These are phyloP conservation scores for Semnornis frantzii DNA, from an alignment of 2,113 vertebrate species.

Conservation along the genomic window DNA sequence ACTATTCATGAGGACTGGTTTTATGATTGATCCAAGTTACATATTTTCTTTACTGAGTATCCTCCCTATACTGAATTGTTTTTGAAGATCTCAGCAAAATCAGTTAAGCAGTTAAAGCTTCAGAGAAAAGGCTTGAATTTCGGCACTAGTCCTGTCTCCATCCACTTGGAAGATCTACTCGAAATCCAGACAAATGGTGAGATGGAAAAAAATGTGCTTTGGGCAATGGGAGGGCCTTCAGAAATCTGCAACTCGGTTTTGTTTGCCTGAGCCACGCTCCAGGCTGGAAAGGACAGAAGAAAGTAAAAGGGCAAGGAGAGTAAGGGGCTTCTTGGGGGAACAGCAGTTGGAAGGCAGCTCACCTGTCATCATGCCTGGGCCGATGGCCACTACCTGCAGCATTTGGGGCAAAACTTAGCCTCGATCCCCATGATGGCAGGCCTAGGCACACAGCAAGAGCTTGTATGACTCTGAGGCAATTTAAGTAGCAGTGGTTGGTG, in stretches of 20 bases:
- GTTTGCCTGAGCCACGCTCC: background rate
- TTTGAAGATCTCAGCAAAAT: background rate
- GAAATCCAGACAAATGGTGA: conserved; percentile 23
- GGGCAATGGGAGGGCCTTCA: background rate
- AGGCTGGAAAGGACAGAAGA: background rate
- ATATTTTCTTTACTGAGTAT: background rate
- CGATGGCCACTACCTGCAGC: background rate
- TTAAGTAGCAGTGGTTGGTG: background rate
- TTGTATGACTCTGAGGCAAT: background rate
- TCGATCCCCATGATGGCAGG: background rate
- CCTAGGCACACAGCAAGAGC: fast-evolving
- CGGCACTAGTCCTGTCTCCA: background rate
- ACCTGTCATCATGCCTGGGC: fast-evolving
- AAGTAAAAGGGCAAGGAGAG: background rate
- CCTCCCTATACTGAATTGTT: background rate
- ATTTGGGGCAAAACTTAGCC: fast-evolving
- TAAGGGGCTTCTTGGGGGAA: background rate
- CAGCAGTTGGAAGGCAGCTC: background rate
- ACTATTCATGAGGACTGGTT: background rate
- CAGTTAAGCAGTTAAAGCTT: background rate
- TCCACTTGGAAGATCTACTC: conserved; percentile 19
- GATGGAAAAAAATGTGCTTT: background rate
- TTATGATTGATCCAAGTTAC: background rate
- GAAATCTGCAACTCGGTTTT: background rate
- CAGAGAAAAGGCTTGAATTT: background rate